Base-by-base conservation (phyloP, 2,888 invertebrate species). In the Halictus quadricinctus region DNA sequence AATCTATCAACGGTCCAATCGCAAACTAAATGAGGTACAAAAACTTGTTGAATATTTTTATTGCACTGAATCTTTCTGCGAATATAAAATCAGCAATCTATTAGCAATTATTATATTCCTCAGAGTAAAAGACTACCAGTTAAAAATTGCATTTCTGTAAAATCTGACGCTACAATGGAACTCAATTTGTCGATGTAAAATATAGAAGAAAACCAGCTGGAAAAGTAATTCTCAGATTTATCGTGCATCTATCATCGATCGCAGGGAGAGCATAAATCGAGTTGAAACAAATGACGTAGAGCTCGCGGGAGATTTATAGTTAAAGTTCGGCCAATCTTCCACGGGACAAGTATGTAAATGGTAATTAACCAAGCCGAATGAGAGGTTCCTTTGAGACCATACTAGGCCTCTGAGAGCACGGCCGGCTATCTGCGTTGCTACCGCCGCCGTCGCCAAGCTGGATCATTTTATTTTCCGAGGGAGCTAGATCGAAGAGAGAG, bases 331-430 rank as follows among this genome's bases (percentile, higher is more conserved):
- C 41, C 66, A 29, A 72, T 81, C 29, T 48, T 66, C 64, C 81
- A 36, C 72, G 66, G 10, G 58, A 60, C 72, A 18, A 64, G 70
- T 80, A 77, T 72, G 76, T 77, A 72, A 75, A 81, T 76, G 73
- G 54, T 72, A 72, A 77, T 77, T 72, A 77, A 83, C 60, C 75
- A 69, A 36, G 41, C 54, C 60, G 72, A 83, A 75, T 72, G 74
- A 74, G 60, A 74, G 60, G 82, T 75, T 43, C 43, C 29, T 41
- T 80, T 74, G 74, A 64, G 41, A 77, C 79, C 75, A 15, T 50
- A 36, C 36, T 76, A 46, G 81, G 74, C 58, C 43, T 75, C 72
- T 0, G 66, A 10, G 21, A 54, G 54, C 54, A 54, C 43, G 25
- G 64, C 50, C 54, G 69, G 73, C 70, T 76, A 80, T 76, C 73